Conservation (phyloP, 2,888 invertebrate species). For the Apamea crenata region DNA sequence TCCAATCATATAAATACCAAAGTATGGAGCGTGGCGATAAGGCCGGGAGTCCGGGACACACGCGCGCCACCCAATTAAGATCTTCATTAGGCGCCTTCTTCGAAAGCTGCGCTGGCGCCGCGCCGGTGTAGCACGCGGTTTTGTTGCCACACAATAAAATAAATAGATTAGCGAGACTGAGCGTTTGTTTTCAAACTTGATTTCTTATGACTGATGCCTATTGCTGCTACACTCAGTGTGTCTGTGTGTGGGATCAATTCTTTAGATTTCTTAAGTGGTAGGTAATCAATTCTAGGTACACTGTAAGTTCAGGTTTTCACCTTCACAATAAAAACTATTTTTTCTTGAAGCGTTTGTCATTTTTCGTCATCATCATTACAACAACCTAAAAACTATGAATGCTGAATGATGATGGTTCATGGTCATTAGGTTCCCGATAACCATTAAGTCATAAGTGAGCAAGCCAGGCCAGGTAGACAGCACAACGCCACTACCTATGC, state of each 20-base stretch:
- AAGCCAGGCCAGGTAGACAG: not conserved
- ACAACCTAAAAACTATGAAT: not conserved
- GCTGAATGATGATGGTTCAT: not conserved
- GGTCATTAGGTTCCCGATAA: not conserved
- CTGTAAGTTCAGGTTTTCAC: not conserved
- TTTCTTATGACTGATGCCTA: slow-evolving; percentile 55
- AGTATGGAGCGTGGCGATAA: slow-evolving; percentile 72
- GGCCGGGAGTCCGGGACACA: slow-evolving; percentile 78
- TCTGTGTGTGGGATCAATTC: not conserved
- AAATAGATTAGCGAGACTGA: slow-evolving; percentile 61
- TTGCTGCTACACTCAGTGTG: not conserved
- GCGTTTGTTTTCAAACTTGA: slow-evolving; percentile 40
- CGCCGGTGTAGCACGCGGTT: slow-evolving; percentile 67
- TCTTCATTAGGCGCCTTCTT: slow-evolving; percentile 87
- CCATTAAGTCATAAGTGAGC: not conserved
- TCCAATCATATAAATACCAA: slow-evolving; percentile 52
- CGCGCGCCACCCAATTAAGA: slow-evolving; percentile 86
- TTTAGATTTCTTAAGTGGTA: not conserved
- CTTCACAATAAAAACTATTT: not conserved
- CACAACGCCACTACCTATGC: not conserved
- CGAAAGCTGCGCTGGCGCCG: slow-evolving; percentile 78
- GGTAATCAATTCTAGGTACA: not conserved
- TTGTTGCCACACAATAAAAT: slow-evolving; percentile 69
- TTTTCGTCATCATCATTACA: not conserved
- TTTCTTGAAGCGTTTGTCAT: not conserved